Conservation (phyloP, 2,888 invertebrate species). For the Philaethria dido region DNA sequence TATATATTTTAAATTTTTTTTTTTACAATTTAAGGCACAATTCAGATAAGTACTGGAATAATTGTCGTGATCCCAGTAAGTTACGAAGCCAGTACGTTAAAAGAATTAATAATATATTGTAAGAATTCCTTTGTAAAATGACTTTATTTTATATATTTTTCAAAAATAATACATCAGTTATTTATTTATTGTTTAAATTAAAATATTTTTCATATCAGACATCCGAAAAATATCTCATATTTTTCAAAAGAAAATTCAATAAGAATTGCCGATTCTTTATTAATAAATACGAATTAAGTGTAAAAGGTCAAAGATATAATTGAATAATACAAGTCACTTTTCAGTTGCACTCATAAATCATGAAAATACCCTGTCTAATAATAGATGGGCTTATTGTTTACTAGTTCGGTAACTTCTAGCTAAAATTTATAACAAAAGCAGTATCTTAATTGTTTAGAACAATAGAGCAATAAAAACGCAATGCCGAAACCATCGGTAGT, state of each 20-base stretch:
- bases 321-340: not conserved
- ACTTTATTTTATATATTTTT: too few relatives aligned
- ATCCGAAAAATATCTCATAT: too few relatives aligned
- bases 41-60: too few relatives aligned
- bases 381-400: conserved; percentile 8
- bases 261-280: not conserved
- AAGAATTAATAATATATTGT: too few relatives aligned
- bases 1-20: too few relatives aligned
- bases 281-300: not conserved
- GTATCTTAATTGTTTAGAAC: conserved; percentile 28
- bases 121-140: too few relatives aligned
- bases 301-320: not conserved
- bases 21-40: too few relatives aligned
- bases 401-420: conserved; percentile 14
- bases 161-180: too few relatives aligned
- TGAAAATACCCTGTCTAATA: not conserved
- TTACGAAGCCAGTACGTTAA: too few relatives aligned
- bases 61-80: too few relatives aligned
- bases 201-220: too few relatives aligned
- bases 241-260: not conserved
- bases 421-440: conserved; percentile 24
- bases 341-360: conserved; percentile 1
- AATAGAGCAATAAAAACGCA: conserved; percentile 34
- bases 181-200: too few relatives aligned
- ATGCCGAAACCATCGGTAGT: conserved; percentile 24